Percentiles rank a stretch among this genome's conserved stretches.
Evolutionary conservation across 2,113 vertebrate species (phyloP).

Genomic region (Silurus meridionalis): DNA sequence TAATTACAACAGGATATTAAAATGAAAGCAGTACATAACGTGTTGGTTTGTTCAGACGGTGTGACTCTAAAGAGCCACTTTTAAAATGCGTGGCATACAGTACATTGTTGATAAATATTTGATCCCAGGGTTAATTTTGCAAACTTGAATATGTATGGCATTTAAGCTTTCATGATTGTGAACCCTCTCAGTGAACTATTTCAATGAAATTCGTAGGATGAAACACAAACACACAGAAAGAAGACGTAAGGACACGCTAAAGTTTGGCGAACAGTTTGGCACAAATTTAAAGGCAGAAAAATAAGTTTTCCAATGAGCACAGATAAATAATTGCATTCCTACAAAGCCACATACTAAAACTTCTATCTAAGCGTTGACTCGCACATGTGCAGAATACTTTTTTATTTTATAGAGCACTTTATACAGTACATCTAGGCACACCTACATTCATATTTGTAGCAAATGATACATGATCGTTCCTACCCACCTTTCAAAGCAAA

Average conservation of each 20-base stretch:
- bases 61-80: conserved; percentile 27
- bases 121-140: conserved; percentile 30
- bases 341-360: conserved; percentile 70
- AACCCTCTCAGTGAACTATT: conserved; percentile 37
- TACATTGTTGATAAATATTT: neutral
- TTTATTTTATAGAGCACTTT: conserved; percentile 68
- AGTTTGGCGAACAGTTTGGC: conserved; percentile 74
- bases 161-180: conserved; percentile 39
- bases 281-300: conserved; percentile 75
- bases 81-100: conserved; percentile 27
- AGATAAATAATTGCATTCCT: conserved; percentile 64
- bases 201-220: conserved; percentile 40
- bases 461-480: conserved; percentile 48
- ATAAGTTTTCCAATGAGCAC: conserved; percentile 60
- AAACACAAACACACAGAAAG: conserved; percentile 55
- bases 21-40: conserved; percentile 25
- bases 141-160: conserved; percentile 4
- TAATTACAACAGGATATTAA: conserved; percentile 19
- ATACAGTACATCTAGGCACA: conserved; percentile 74
- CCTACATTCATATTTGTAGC: conserved; percentile 58
- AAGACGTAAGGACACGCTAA: conserved; percentile 58
- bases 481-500: conserved; percentile 32
- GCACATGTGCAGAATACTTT: conserved; percentile 65
- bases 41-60: neutral
- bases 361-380: conserved; percentile 66